Evolutionary conservation across 2,113 vertebrate genomes (phyloP), one percentile per base, ranked within the genome.

Genomic region (Calyptomena viridis): DNA sequence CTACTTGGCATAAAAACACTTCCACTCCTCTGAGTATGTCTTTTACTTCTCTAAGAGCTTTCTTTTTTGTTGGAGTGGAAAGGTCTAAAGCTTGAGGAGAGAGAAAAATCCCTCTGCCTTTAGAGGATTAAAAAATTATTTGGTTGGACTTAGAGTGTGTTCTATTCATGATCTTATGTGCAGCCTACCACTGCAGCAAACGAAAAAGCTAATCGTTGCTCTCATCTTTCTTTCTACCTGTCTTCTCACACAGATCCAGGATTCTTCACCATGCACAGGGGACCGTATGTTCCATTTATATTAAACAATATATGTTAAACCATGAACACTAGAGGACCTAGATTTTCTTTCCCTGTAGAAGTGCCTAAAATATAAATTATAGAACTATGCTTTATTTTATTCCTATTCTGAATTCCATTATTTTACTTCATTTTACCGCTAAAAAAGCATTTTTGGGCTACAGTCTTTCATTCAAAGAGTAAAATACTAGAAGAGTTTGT

Each of bases 221-320:
- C n/a, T 84, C 53, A 77, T 66, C 46, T 20, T 84, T 77, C 89
- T 76, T 88, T 66, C 39, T 44, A 76, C n/a, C 66, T 82, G 64
- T 67, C 76, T 85, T n/a, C 27, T 90, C 49, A 88, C 25, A 80
- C 58, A 85, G 35, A 63, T 78, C 3, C 23, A 69, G 55, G 14
- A 46, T 74, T 95, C 93, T 83, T 93, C 67, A 73, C 35, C 25
- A 49, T n/a, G 40, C 95, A 85, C 80, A 55, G 49, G 90, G 79
- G 93, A 97, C 60, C 1, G 0, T 63, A 67, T 89, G 86, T 80
- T 86, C 64, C 86, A 93, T 80, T 95, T 94, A 77, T 68, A 72
- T 94, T 67, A 93, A 94, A 93, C 68, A 93, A 87, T 86, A 46
- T 93, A 49, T 82, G 85, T 80, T 88, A 93, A 92, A 87, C 27